Evolutionary conservation across 2,113 vertebrate species (phyloP), one percentile per base, ranked within the genome.

Genomic region (Nibea albiflora): DNA sequence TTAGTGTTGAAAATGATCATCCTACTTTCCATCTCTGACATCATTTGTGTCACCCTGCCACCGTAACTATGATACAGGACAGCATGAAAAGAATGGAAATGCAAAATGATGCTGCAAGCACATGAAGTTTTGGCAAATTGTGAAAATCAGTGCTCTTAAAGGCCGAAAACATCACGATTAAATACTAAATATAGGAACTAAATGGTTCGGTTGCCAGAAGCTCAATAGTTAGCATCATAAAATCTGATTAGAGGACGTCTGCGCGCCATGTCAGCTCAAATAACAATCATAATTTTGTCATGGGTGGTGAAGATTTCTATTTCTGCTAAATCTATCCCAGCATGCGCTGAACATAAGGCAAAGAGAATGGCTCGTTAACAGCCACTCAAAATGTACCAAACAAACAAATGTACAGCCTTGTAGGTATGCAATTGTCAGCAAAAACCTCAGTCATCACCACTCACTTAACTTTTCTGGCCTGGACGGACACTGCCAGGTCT

Each of bases 301-400:
- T 26, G 15, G 39, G 31, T 31, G 19, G 44, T 71, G 2, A 63
- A 56, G n/a, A 63, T 54, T 64, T 60, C 3, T 47, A 35, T 39
- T 65, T 80, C 58, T 64, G 26, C 56, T 58, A n/a, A 50, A 80
- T 76, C 72, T 28, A 54, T 60, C 46, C 46, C 60, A 66, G 61
- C 54, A 26, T 49, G 77, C 71, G 70, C 5, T 20, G 3, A 58
- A 19, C 42, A 65, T 39, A 66, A 35, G 20, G 47, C 31, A n/a
- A 71, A 2, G 44, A 47, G 39, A 84, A 47, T 66, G 22, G 39
- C 53, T 73, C 17, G 56, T 77, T 73, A 50, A 63, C 35, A 67
- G 52, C 16, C 28, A n/a, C 17, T 42, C 4, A 17, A 39, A 22
- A 24, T 42, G 19, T 42, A 42, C 20, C 31, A 57, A 57, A 53